Percentiles rank a stretch among this genome's conserved stretches.
These are phyloP conservation scores for Dreissena polymorpha DNA, from an alignment of 1,140 invertebrate genomes.

Conservation along the genomic window DNA sequence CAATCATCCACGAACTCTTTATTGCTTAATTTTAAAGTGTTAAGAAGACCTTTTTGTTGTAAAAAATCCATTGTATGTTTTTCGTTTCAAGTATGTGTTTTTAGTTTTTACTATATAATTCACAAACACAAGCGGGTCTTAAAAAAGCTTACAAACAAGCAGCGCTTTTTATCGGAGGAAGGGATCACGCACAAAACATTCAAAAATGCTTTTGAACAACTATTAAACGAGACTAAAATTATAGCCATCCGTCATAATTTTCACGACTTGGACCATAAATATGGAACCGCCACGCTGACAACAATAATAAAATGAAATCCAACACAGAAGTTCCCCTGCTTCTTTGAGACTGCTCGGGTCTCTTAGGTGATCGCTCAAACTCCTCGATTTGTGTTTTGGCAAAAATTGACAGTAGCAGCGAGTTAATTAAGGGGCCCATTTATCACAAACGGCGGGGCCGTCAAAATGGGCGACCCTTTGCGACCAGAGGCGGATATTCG, in stretches of 20 bases:
- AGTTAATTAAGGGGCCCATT: constrained; percentile 57
- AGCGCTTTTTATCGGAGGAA: too few relatives aligned
- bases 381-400: constrained; percentile 52
- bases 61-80: too few relatives aligned
- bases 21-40: too few relatives aligned
- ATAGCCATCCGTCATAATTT: constrained; percentile 54
- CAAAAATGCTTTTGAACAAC: constrained; percentile 28
- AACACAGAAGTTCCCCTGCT: neutral
- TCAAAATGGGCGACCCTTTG: constrained; percentile 41
- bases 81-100: too few relatives aligned
- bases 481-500: constrained; percentile 40
- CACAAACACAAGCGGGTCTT: too few relatives aligned
- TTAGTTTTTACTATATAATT: too few relatives aligned
- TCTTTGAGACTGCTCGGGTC: constrained; percentile 16
- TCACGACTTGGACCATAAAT: constrained; percentile 50
- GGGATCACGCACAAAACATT: too few relatives aligned
- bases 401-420: constrained; percentile 51
- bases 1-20: too few relatives aligned
- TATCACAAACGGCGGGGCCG: constrained; percentile 47
- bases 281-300: constrained; percentile 27
- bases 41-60: too few relatives aligned
- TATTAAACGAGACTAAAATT: constrained; percentile 44
- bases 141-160: too few relatives aligned
- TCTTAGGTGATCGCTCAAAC: constrained; percentile 46
- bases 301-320: constrained; percentile 48